phyloP scores from a whole-genome alignment of 1,140 invertebrate genomes.

The Antheraea mylitta region DNA sequence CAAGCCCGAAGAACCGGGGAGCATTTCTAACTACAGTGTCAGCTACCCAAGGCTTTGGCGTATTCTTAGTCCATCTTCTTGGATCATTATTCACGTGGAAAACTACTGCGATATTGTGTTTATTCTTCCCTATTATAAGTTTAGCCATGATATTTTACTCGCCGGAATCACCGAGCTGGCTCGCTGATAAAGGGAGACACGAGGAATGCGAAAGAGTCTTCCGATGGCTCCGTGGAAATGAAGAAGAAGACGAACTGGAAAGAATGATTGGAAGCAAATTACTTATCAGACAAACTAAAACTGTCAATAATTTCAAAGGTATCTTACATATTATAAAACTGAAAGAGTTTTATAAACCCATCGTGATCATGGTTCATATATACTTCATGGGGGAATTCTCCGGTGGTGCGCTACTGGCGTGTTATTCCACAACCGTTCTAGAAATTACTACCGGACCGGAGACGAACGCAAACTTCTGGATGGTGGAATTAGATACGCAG shows the following conservation, averaged over 20 bases:
- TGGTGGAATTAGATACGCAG: conserved; percentile 81
- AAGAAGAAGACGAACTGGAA: conserved; percentile 55
- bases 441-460: conserved; percentile 68
- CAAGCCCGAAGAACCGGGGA: conserved; percentile 67
- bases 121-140: conserved; percentile 65
- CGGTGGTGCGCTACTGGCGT: conserved; percentile 77
- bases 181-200: conserved; percentile 72
- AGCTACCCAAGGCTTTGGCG: conserved; percentile 63
- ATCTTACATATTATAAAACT: conserved; percentile 36
- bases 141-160: conserved; percentile 71
- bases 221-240: conserved; percentile 68
- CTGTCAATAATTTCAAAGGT: conserved; percentile 21
- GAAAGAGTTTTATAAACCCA: conserved; percentile 60
- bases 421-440: conserved; percentile 83
- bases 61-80: conserved; percentile 75
- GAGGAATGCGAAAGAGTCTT: conserved; percentile 61
- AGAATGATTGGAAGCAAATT: conserved; percentile 50
- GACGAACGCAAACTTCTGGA: conserved; percentile 80
- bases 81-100: conserved; percentile 77
- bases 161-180: conserved; percentile 86
- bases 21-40: conserved; percentile 67
- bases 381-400: conserved; percentile 49
- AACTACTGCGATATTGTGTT: conserved; percentile 72
- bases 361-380: conserved; percentile 51
- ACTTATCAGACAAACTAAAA: conserved; percentile 24